Evolutionary conservation across 1,140 invertebrate species (phyloP).

Genomic region (Orchesella cincta): DNA sequence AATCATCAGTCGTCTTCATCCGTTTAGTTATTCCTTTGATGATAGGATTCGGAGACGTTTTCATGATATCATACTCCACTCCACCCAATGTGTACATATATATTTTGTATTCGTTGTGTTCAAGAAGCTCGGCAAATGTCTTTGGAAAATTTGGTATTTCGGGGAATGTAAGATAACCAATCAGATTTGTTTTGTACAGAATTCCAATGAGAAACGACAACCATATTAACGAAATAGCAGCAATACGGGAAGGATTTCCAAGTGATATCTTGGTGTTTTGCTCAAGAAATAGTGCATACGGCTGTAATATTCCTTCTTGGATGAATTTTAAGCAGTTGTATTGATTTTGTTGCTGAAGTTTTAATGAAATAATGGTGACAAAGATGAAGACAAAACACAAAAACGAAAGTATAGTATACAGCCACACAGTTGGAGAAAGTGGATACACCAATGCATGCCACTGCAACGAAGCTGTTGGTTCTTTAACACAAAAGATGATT

Average conservation of each 20-base stretch:
- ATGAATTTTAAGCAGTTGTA: background rate
- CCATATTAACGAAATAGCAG: background rate
- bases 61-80: background rate
- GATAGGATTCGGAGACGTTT: background rate
- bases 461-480: background rate
- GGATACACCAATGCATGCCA: conserved; percentile 6
- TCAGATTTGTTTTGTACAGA: background rate
- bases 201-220: background rate
- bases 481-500: background rate
- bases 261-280: background rate
- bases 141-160: background rate
- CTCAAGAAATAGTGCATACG: background rate
- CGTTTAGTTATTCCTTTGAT: background rate
- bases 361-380: background rate
- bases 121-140: background rate
- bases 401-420: background rate
- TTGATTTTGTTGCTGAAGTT: background rate
- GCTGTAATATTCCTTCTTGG: background rate
- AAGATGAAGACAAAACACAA: background rate
- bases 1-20: background rate
- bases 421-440: background rate
- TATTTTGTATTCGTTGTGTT: background rate
- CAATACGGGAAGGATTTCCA: background rate
- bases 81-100: background rate
- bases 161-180: conserved; percentile 6